Evolutionary conservation across 2,888 invertebrate genomes (phyloP).

Genomic region (Agrilus mali): DNA sequence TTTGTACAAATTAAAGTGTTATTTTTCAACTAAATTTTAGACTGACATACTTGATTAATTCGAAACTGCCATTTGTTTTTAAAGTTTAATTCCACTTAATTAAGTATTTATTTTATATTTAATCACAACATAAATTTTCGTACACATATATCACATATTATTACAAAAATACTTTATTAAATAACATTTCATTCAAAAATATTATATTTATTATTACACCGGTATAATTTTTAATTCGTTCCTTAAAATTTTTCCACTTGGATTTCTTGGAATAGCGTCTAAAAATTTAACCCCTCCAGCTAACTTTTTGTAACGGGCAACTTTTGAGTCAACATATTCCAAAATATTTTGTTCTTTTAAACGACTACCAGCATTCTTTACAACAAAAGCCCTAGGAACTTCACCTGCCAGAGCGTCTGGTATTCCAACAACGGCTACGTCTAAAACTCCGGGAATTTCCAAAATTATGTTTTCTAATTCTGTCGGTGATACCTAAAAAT

Average conservation of each 20-base stretch:
- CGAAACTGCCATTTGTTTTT: too few species aligned
- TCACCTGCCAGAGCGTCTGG: slow-evolving; percentile 60
- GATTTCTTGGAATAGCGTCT: slow-evolving; percentile 58
- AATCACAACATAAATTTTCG: too few species aligned
- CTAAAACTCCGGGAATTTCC: slow-evolving; percentile 56
- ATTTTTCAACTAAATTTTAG: too few species aligned
- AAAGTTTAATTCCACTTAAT: too few species aligned
- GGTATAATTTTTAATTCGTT: slow-evolving; percentile 43
- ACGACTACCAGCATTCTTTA: slow-evolving; percentile 41
- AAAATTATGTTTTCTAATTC: slow-evolving; percentile 69
- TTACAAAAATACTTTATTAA: too few species aligned
- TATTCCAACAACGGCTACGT: slow-evolving; percentile 69
- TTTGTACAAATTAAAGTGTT: too few species aligned
- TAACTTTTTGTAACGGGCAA: slow-evolving; percentile 60
- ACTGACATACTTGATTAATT: too few species aligned
- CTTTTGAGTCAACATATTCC: slow-evolving; percentile 47
- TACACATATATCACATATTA: too few species aligned
- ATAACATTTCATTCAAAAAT: too few species aligned
- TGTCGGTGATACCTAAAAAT: slow-evolving; percentile 64
- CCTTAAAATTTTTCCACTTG: slow-evolving; percentile 64
- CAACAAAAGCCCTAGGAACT: slow-evolving; percentile 62
- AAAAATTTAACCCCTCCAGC: slow-evolving; percentile 59
- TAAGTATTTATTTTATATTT: too few species aligned
- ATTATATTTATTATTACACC: too few species aligned
- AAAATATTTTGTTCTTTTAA: slow-evolving; percentile 45